Base-by-base conservation (phyloP, 2,888 invertebrate species). In the Monochamus alternatus region DNA sequence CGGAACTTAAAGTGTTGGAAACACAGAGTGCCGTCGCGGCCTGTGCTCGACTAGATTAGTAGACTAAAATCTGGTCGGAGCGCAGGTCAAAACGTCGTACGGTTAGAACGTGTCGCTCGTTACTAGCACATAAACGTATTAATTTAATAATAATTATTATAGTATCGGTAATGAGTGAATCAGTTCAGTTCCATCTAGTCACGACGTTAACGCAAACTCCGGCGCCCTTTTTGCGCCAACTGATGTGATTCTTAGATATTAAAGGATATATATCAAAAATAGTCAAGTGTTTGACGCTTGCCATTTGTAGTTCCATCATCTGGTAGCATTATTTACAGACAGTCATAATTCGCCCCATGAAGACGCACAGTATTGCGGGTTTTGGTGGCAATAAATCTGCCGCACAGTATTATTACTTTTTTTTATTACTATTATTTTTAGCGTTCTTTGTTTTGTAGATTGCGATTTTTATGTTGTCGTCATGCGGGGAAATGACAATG, bases 121-220 rank as follows among this genome's bases (percentile, higher is more conserved):
- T 83, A 79, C 79, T 83, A 83, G 80, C 79, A 81, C 80, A 82
- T 81, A 81, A 81, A 80, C 77, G 75, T 79, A 79, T 81, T 80
- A 81, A 80, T 73, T 81, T 77, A 77, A 77, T 77, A 77, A 77
- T 78, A 77, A 75, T 78, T 81, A 76, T 71, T 69, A 75, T 72
- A 73, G 72, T 81, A 81, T 81, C 77, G 80, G 80, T 80, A 84
- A 83, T 83, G 81, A 82, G 80, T 83, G 83, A 83, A 87, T 88
- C 87, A 87, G 87, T 88, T 88, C 88, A 87, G 87, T 87, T 87
- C 86, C 86, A 84, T 83, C 82, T 79, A 81, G 80, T 82, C 79
- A 74, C 59, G 60, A 66, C 12, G 63, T 74, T 78, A 80, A 73
- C 64, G 73, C 79, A 47, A 76, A 79, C 73, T 74, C 75, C 75